Base-by-base conservation (phyloP, 1,140 invertebrate species). In the Zaprionus vittiger region DNA sequence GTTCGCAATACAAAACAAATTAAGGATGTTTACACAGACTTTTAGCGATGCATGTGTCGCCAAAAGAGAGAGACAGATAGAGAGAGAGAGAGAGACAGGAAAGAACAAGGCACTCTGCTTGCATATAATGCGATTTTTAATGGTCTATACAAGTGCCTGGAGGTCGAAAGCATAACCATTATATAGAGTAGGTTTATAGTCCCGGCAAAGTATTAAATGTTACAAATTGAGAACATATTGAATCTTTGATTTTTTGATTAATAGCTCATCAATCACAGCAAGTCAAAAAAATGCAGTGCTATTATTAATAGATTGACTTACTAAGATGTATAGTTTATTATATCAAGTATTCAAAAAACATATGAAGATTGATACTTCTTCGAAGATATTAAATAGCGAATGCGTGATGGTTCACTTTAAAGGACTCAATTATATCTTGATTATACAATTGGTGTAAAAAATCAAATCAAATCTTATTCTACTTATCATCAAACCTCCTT, bases 1-100 rank as follows among this genome's bases (percentile, higher is more conserved):
- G 47, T 52, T 64, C 41, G 57, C 64, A 26, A 70, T 62, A 38
- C 72, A 70, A 63, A 79, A 79, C 76, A 79, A 64, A 76, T 80
- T 81, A 79, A 81, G 78, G 81, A 89, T 87, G 77, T 89, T 89
- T 87, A 89, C 67, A 61, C 56, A 71, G 79, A 54, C 54, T 47
- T 47, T 65, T 57, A 69, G n/a, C 14, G 20, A 6, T 31, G 34
- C 65, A 74, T 54, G 52, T 63, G 72, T 74, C 72, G 66, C 66
- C 66, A 56, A 56, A 15, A 20, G 2, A 5, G 2, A 26, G 26
- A 2, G 28, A 49, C 12, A 34, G 12, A n/a, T 15, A n/a, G 12
- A 49, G 9, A 9, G 34, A 20, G 26, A 61, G 24, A 28, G 24
- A 38, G 6, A 24, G 4, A 14, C 5, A 14, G 38, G 38, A 15